Evolutionary conservation across 2,888 invertebrate genomes (phyloP).

Genomic region (Neoaliturus tenellus): DNA sequence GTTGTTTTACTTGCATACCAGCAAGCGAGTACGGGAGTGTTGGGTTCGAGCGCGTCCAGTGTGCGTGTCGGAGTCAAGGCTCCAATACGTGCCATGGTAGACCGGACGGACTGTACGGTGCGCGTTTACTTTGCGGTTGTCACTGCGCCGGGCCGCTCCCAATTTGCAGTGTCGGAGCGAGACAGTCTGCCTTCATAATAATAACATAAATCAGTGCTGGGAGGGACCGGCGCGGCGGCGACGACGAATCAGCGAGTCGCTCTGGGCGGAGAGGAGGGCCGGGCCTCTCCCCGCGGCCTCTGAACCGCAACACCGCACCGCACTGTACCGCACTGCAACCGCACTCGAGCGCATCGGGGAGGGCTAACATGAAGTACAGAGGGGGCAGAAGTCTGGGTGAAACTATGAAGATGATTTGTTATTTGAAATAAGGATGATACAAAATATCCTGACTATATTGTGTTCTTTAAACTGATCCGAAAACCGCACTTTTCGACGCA

Average conservation of each 20-base stretch:
- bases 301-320: background rate
- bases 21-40: too few species aligned
- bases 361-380: too few species aligned
- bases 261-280: background rate
- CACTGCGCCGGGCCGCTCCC: too few species aligned
- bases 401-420: too few species aligned
- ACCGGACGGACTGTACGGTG: background rate
- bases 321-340: background rate
- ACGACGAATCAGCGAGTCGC: conserved; percentile 1
- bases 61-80: background rate
- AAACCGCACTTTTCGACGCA: too few species aligned
- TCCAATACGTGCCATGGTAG: background rate
- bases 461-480: too few species aligned
- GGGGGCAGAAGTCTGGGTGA: too few species aligned
- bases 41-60: background rate
- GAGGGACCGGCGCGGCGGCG: background rate
- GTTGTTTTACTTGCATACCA: too few species aligned
- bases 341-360: too few species aligned
- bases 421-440: too few species aligned
- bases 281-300: background rate
- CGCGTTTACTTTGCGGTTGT: too few species aligned
- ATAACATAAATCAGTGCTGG: conserved; percentile 23
- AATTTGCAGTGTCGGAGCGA: conserved; percentile 24
- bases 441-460: too few species aligned
- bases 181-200: conserved; percentile 20